A percentile compares a stretch with the other conserved stretches of the same genome.
These are phyloP conservation scores for Laterallus jamaicensis DNA, from an alignment of 2,113 vertebrate genomes.

Conservation along the genomic window DNA sequence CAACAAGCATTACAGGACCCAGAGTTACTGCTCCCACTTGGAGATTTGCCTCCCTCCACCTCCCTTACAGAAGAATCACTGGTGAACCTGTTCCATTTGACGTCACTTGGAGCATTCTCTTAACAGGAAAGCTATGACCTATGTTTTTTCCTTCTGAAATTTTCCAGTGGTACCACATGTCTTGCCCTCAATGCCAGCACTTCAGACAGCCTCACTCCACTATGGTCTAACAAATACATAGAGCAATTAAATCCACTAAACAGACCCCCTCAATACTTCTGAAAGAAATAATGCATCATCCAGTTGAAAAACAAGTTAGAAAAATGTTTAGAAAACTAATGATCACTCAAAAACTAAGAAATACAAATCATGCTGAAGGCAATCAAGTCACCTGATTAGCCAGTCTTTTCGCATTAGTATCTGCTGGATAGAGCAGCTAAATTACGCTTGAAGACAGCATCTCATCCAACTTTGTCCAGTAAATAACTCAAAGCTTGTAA, in stretches of 20 bases:
- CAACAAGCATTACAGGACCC: background rate
- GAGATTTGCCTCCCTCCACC: background rate
- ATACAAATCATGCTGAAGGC: background rate
- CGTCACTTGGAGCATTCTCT: background rate
- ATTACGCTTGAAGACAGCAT: background rate
- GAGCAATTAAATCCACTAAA: background rate
- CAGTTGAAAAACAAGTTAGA: background rate
- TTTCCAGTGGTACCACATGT: background rate
- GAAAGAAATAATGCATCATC: background rate
- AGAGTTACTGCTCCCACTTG: background rate
- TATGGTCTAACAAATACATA: background rate
- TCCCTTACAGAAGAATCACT: background rate
- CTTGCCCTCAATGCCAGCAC: background rate
- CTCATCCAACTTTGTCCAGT: background rate
- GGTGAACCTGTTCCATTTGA: background rate
- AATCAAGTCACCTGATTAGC: background rate
- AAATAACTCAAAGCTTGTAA: background rate
- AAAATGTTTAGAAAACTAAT: background rate
- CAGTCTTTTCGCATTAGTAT: background rate
- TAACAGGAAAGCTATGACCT: background rate
- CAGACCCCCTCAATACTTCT: background rate
- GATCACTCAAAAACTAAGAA: background rate
- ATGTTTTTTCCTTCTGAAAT: background rate
- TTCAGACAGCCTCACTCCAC: background rate
- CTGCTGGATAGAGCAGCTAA: background rate